Percentiles rank a stretch among this genome's conserved stretches.
Evolutionary conservation across 2,113 vertebrate genomes (phyloP).

Genomic region (Calidris pugnax): DNA sequence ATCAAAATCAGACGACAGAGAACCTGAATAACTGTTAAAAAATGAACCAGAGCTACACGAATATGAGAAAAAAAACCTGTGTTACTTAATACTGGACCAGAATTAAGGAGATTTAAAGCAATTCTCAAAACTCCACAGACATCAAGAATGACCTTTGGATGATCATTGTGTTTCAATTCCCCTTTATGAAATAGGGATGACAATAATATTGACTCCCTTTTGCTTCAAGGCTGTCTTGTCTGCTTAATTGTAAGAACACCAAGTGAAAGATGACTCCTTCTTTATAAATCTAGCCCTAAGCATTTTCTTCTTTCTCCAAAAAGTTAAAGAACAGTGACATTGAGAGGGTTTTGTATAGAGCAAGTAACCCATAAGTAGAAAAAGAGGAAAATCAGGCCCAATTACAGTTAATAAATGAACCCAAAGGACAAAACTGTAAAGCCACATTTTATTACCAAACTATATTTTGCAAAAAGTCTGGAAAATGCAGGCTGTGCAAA

Average conservation of each 20-base stretch:
- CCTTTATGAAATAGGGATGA: neutral
- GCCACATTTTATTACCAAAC: neutral
- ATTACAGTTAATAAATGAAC: neutral
- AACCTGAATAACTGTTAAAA: neutral
- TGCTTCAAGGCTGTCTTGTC: neutral
- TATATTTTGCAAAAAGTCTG: neutral
- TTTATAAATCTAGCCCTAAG: neutral
- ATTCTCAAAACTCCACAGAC: neutral
- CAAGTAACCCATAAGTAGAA: neutral
- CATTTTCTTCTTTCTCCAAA: neutral
- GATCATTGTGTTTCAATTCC: neutral
- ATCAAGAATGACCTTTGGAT: neutral
- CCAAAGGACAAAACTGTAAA: neutral
- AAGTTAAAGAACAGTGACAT: neutral
- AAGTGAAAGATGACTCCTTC: neutral
- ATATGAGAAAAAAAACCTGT: neutral
- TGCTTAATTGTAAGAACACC: neutral
- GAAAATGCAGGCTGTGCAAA: neutral
- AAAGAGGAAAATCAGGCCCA: neutral
- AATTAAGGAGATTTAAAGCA: neutral
- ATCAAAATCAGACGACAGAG: neutral
- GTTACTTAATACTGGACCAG: neutral
- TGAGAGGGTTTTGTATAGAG: neutral
- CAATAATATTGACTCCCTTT: neutral
- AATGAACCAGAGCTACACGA: neutral